Evolutionary conservation across 1,140 invertebrate species (phyloP).

Genomic region (Polyergus mexicanus): DNA sequence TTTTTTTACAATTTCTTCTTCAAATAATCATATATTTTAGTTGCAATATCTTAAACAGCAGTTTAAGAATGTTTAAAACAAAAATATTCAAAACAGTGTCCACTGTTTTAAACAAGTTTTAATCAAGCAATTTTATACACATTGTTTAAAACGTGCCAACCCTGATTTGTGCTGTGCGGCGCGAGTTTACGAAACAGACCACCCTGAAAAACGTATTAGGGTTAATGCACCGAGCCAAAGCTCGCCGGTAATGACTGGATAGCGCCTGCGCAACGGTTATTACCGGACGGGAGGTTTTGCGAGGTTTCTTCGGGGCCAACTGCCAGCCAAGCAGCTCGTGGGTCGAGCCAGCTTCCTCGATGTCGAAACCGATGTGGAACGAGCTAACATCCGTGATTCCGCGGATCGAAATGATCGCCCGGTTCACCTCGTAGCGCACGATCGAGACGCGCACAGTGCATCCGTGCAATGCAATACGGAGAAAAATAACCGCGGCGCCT

Average conservation of each 20-base stretch:
- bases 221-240: conserved; percentile 72
- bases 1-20: no score
- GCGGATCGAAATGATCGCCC: conserved; percentile 42
- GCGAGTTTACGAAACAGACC: conserved; percentile 65
- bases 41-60: no score
- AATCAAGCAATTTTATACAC: no score
- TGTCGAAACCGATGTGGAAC: conserved; percentile 65
- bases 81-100: no score
- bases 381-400: conserved; percentile 70
- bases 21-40: no score
- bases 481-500: conserved; percentile 32
- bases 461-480: conserved; percentile 49
- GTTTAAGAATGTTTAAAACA: no score
- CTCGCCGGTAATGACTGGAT: conserved; percentile 72
- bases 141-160: no score
- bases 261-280: conserved; percentile 69
- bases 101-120: no score
- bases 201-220: conserved; percentile 79
- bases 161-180: background rate
- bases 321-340: conserved; percentile 46
- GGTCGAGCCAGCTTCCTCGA: conserved; percentile 45
- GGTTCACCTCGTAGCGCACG: conserved; percentile 45
- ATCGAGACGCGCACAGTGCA: conserved; percentile 28
- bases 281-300: conserved; percentile 70
- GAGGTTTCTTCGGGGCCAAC: conserved; percentile 64